Conservation (phyloP, 2,113 vertebrate genomes). For the Microtus ochrogaster region DNA sequence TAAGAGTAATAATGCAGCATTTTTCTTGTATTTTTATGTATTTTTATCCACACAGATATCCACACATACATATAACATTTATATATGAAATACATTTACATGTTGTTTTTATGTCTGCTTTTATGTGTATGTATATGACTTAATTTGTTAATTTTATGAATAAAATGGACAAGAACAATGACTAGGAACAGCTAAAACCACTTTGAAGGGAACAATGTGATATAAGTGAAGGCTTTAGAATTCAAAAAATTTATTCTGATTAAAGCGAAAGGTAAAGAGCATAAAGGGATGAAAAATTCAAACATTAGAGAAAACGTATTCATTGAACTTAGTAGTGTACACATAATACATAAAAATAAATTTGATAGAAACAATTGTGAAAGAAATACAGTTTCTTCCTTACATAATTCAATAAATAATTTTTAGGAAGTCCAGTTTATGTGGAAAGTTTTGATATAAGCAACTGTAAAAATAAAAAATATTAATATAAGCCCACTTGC, state of each 20-base stretch:
- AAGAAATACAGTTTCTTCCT: background rate
- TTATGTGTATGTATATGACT: background rate
- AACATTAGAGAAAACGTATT: background rate
- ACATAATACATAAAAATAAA: background rate
- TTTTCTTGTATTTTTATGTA: background rate
- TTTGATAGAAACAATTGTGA: background rate
- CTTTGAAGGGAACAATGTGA: background rate
- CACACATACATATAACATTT: background rate
- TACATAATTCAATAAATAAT: background rate
- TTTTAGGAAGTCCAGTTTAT: background rate
- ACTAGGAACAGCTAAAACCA: background rate
- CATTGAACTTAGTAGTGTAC: background rate
- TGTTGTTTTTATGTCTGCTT: background rate
- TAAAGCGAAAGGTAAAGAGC: background rate
- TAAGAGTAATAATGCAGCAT: background rate
- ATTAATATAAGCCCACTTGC: background rate
- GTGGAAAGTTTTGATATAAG: background rate
- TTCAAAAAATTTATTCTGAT: background rate
- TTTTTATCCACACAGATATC: background rate
- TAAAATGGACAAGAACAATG: background rate
- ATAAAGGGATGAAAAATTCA: background rate
- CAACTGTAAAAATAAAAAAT: conserved; percentile 8
- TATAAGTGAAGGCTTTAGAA: background rate
- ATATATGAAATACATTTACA: too few relatives aligned
- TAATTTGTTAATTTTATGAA: background rate